Evolutionary conservation across 2,113 vertebrate genomes (phyloP), one percentile per base, ranked within the genome.

Genomic region (Trichechus manatus): DNA sequence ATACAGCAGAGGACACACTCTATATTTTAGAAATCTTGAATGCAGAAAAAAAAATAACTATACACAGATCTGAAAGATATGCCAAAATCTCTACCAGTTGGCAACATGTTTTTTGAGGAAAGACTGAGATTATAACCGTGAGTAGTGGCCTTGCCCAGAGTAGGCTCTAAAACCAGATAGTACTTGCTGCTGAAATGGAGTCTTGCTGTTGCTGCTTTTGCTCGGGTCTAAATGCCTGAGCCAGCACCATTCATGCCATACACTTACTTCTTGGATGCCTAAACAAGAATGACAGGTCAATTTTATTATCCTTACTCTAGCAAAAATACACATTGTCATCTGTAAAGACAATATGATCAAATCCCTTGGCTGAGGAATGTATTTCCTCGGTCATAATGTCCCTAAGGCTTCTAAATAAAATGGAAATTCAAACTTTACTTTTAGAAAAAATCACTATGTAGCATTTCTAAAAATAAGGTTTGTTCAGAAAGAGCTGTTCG

Each of bases 381-480:
- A 93, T 90, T 96, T 95, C 59, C 84, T 98, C 87, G 88, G 92
- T 72, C 74, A 70, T 66, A 70, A 89, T 97, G 31, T 95, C 94
- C 92, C 72, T 27, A 78, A 94, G 81, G 64, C 84, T 97, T 95
- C 96, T 89, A 97, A 97, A 96, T 93, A 95, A 80, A 97, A 95
- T 95, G 72, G 81, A 97, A 95, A 97, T 92, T 92, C 92, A 92
- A 97, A 96, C 90, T 97, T 97, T 59, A 86, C 95, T 95, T 97
- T 87, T 87, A 29, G 59, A 75, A 89, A 79, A 85, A 97, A 74
- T 56, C 89, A 89, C 75, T 94, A 7, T 90, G 83, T 59, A 97
- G 97, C 97, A 97, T 92, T 98, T 97, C 97, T 98, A 97, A 97
- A 98, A 97, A 97, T 97, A 97, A 79, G 8, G 78, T 88, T 97